Evolutionary conservation across 2,113 vertebrate genomes (phyloP).

Genomic region (Thamnaconus septentrionalis): DNA sequence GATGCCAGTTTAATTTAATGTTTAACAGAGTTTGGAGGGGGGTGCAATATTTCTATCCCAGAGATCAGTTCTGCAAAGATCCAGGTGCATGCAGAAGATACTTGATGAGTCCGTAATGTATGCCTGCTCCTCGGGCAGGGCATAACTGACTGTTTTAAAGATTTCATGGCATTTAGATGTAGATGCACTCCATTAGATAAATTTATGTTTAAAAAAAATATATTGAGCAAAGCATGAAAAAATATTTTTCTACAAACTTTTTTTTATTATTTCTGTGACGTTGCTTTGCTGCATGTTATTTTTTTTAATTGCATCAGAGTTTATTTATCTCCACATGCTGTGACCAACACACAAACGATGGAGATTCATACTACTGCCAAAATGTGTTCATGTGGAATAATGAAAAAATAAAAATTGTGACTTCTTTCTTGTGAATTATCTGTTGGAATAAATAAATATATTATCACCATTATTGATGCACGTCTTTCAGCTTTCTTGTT

Average conservation of each 20-base stretch:
- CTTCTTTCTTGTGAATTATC: no score
- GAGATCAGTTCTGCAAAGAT: no score
- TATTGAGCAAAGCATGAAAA: slow-evolving; percentile 32
- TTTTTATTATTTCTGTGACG: not conserved
- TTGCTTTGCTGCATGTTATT: not conserved
- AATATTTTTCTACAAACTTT: slow-evolving; percentile 54
- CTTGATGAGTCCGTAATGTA: not conserved
- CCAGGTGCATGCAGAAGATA: no score
- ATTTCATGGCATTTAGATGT: slow-evolving; percentile 3
- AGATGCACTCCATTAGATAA: slow-evolving; percentile 11
- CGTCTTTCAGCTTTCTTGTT: no score
- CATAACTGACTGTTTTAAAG: not conserved
- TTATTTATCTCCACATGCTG: not conserved
- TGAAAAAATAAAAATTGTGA: no score
- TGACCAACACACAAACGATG: not conserved
- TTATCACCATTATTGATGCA: no score
- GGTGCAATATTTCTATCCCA: no score
- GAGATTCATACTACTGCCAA: no score
- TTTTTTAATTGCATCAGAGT: not conserved
- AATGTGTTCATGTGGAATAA: no score
- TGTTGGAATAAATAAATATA: no score
- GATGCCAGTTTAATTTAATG: no score
- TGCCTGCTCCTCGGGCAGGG: not conserved
- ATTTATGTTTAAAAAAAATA: slow-evolving; percentile 23
- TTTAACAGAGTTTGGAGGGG: no score